Conservation (phyloP, 2,888 invertebrate species). For the Lasioglossum marginatum region DNA sequence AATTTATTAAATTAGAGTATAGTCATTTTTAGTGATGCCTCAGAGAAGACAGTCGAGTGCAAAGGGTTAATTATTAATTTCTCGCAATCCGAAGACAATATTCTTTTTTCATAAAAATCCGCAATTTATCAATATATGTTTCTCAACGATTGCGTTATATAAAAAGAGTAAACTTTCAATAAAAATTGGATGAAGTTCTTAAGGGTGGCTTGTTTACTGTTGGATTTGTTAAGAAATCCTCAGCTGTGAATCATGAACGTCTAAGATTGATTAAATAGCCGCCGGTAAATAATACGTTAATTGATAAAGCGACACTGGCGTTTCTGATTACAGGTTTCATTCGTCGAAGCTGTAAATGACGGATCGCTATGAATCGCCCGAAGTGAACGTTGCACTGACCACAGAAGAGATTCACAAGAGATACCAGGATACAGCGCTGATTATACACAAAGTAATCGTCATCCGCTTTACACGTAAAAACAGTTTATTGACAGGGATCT, state of each 20-base stretch:
- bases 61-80: not conserved
- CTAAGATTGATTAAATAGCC: not conserved
- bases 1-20: no score
- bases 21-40: no score
- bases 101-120: not conserved
- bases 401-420: constrained; percentile 78
- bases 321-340: constrained; percentile 48
- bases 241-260: not conserved
- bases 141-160: not conserved
- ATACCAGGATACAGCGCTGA: constrained; percentile 81
- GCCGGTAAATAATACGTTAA: not conserved
- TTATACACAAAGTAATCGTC: constrained; percentile 80
- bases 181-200: no score
- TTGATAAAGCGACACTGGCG: constrained; percentile 16
- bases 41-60: not conserved
- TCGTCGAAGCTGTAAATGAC: constrained; percentile 76
- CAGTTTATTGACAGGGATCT: not conserved
- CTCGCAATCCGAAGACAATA: not conserved
- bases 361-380: constrained; percentile 77
- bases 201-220: no score
- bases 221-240: not conserved
- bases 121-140: no score
- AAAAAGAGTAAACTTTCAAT: not conserved
- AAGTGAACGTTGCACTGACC: constrained; percentile 71
- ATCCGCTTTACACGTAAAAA: not conserved